Conservation (phyloP, 1,140 invertebrate genomes). For the Callitettix versicolor region DNA sequence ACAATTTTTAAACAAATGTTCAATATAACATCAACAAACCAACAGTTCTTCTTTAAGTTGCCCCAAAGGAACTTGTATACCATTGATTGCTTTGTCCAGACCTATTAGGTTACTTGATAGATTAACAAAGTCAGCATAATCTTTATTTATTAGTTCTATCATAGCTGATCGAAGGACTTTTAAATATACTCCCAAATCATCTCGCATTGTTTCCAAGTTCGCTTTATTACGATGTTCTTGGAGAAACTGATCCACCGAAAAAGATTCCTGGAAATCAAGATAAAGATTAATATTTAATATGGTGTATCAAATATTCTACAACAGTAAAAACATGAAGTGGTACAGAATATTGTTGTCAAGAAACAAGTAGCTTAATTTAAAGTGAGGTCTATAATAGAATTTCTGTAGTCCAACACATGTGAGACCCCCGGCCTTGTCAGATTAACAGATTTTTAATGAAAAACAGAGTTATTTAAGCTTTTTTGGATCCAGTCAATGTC, state of each 20-base stretch:
- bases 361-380: neutral
- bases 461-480: too few species aligned
- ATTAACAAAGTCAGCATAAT: constrained; percentile 95
- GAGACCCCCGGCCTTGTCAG: neutral
- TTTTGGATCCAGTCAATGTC: too few species aligned
- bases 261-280: constrained; percentile 50
- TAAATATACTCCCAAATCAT: constrained; percentile 81
- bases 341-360: neutral
- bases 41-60: constrained; percentile 70
- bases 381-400: neutral
- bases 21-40: constrained; percentile 37
- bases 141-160: constrained; percentile 94
- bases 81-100: constrained; percentile 74
- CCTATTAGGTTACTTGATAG: constrained; percentile 88
- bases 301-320: neutral
- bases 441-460: neutral
- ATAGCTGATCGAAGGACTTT: constrained; percentile 83
- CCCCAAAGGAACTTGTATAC: constrained; percentile 62
- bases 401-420: neutral
- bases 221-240: constrained; percentile 70
- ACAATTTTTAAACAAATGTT: constrained; percentile 18
- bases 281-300: neutral
- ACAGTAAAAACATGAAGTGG: neutral
- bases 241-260: constrained; percentile 84
- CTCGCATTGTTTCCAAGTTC: constrained; percentile 74